Conservation (phyloP, 2,113 vertebrate genomes). For the Scortum barcoo region DNA sequence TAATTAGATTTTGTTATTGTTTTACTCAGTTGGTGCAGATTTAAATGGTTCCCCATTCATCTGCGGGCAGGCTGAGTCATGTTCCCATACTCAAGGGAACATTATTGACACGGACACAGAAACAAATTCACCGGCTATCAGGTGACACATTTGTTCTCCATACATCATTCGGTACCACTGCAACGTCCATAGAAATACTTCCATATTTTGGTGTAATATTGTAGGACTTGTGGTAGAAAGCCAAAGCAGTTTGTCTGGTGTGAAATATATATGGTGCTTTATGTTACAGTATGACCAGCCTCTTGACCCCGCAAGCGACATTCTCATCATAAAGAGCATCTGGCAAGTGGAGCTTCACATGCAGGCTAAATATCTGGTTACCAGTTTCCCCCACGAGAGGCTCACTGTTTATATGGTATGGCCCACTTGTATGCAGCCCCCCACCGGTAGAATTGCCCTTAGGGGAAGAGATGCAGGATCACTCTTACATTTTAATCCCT, state of each 20-base stretch:
- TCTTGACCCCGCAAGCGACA: slow-evolving; percentile 28
- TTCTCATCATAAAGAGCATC: slow-evolving; percentile 29
- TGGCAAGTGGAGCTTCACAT: slow-evolving; percentile 20
- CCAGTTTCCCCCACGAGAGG: slow-evolving; percentile 29
- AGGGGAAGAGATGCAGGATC: slow-evolving; percentile 45
- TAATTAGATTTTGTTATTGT: background rate
- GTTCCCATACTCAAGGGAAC: slow-evolving; percentile 22
- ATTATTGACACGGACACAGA: slow-evolving; percentile 30
- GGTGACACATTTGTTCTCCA: slow-evolving; percentile 33
- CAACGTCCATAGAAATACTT: slow-evolving; percentile 3
- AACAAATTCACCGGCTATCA: slow-evolving; percentile 32
- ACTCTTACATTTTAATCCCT: slow-evolving; percentile 54
- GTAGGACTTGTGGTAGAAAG: background rate
- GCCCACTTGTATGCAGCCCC: slow-evolving; percentile 14
- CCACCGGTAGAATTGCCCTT: slow-evolving; percentile 17
- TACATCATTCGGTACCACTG: slow-evolving; percentile 8
- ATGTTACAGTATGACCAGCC: slow-evolving; percentile 15
- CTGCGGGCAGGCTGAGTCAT: slow-evolving; percentile 26
- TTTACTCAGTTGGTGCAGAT: background rate
- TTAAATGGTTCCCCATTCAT: slow-evolving; percentile 16
- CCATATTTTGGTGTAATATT: slow-evolving; percentile 3
- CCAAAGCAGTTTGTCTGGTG: background rate
- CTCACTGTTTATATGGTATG: slow-evolving; percentile 40
- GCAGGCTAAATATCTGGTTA: slow-evolving; percentile 47
- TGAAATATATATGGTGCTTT: slow-evolving; percentile 16